Evolutionary conservation across 2,797 vertebrate species (phyloP), one percentile per base, ranked within the genome.

Genomic region (Scleropages formosus): DNA sequence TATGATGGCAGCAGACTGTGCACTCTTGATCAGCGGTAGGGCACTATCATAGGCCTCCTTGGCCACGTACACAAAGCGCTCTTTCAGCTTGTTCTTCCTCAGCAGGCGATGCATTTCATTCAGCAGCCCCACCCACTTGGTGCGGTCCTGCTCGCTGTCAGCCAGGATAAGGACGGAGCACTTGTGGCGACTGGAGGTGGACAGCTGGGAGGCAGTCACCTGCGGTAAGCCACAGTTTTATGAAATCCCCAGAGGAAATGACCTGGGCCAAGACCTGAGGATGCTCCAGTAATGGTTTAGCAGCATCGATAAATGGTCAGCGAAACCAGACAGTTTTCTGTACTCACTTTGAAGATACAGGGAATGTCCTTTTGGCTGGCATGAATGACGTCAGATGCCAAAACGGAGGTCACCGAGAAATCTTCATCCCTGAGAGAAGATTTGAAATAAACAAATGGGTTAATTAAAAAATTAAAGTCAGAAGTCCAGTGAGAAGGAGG

Each of bases 1-100:
- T 90, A 98, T 94, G 87, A 98, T 97, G 75, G 95, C 91, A 73
- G 97, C 96, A 64, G 96, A 95, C 89, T 98, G 97, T 3, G 96
- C 96, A 15, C 95, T 97, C 92, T 98, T 99, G 87, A 99, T 99
- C 89, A 98, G 95, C 18, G 96, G 97, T 77, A 99, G 92, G 18
- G 95, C 94, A 90, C 96, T 94, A 90, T 99, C 97, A 71, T 99
- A 99, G 4, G 97, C 98, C 88, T 99, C 98, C 89, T 98, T 98
- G 85, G 98, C 96, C 68, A 95, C 87, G 78, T 98, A 99, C 80
- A 99, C 96, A 0, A 95, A 95, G 24, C 97, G 95, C 80, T 99
- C 98, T 89, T 98, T 96, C 72, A 98, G 94, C 80, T 99, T 99
- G 91, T 95, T 99, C 88, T 98, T 98, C 93, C 94, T 98, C 83